phyloP scores from a whole-genome alignment of 2,797 vertebrate genomes.

The Gephyroberyx darwinii region DNA sequence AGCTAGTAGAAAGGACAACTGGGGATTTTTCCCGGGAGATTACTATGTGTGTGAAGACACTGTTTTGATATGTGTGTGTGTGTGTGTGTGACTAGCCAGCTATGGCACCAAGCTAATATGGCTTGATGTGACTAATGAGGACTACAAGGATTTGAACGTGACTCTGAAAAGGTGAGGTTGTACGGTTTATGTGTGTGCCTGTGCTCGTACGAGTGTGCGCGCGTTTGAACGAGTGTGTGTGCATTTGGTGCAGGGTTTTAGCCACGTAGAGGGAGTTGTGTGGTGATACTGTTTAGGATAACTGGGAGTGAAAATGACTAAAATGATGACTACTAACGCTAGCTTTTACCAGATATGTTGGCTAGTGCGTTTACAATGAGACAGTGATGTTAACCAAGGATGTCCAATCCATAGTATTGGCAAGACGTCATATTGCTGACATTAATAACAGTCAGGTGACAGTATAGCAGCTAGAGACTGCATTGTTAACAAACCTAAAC shows the following conservation, averaged over 20 bases:
- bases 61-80: neutral
- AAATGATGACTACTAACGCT: no score
- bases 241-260: neutral
- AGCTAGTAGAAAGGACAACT: constrained; percentile 47
- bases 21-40: constrained; percentile 48
- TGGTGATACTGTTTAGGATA: no score
- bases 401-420: no score
- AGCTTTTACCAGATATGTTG: no score
- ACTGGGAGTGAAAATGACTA: no score
- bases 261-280: no score
- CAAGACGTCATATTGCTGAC: no score
- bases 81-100: constrained; percentile 15
- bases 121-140: constrained; percentile 53
- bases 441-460: no score
- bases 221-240: neutral
- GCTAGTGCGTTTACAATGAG: no score
- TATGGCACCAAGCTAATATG: constrained; percentile 24
- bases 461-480: no score
- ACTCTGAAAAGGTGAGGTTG: neutral
- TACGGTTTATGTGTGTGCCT: neutral
- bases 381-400: no score
- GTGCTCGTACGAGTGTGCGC: neutral
- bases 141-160: constrained; percentile 43
- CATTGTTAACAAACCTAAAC: no score
- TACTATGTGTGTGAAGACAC: neutral